Evolutionary conservation across 2,888 invertebrate genomes (phyloP).

Genomic region (Cremastinae sp.): DNA sequence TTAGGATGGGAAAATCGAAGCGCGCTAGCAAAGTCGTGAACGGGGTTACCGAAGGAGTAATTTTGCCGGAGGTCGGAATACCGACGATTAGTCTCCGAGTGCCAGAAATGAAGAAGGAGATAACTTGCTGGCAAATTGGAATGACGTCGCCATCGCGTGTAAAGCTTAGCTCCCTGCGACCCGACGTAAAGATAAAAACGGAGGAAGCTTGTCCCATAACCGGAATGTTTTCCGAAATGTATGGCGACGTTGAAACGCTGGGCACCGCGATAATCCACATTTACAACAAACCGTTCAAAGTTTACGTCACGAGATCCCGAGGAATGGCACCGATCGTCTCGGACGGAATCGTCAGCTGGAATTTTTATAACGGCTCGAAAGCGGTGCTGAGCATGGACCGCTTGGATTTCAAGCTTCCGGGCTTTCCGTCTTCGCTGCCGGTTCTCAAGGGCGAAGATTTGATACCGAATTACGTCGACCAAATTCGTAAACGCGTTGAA

Average conservation of each 20-base stretch:
- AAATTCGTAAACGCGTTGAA: neutral
- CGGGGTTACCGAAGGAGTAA: too few species aligned
- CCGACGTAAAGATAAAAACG: constrained; percentile 30
- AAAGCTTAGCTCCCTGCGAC: constrained; percentile 14
- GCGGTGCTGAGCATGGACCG: too few species aligned
- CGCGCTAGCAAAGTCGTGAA: neutral
- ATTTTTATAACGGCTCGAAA: too few species aligned
- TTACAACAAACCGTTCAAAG: neutral
- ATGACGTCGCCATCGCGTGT: neutral
- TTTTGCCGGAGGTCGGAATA: neutral
- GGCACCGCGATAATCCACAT: constrained; percentile 29
- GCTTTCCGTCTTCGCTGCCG: neutral
- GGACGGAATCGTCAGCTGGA: constrained; percentile 19
- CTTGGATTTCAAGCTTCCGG: neutral
- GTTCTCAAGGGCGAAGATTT: neutral
- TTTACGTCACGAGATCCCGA: constrained; percentile 26
- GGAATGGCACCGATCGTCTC: constrained; percentile 12
- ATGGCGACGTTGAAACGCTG: neutral
- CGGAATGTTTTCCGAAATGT: constrained; percentile 10
- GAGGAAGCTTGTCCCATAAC: neutral
- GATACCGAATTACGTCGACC: neutral
- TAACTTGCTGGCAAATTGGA: constrained; percentile 13
- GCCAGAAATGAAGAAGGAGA: constrained; percentile 21
- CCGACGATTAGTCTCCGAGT: constrained; percentile 11
- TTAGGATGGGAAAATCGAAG: too few species aligned